phyloP scores from a whole-genome alignment of 2,797 vertebrate species.

The Sebastolobus altivelis region DNA sequence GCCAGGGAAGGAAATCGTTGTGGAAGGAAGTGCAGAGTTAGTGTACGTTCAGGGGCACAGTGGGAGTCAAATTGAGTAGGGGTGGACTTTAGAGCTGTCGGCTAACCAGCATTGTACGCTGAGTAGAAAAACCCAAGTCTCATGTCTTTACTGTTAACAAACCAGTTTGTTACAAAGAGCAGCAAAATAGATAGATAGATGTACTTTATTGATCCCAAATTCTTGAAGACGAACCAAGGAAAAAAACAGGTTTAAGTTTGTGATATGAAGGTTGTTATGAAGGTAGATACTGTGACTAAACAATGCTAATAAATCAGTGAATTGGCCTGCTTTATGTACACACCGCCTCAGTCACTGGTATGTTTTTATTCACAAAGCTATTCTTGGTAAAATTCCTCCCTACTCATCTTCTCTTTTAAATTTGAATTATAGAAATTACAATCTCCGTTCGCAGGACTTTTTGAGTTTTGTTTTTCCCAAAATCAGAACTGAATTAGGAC shows the following conservation, averaged over 20 bases:
- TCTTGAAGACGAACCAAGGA: not conserved
- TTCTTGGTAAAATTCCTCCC: too few relatives aligned
- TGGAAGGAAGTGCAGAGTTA: slow-evolving; percentile 71
- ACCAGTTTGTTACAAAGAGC: not conserved
- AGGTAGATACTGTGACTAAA: not conserved
- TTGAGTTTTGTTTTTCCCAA: too few relatives aligned
- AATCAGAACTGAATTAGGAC: too few relatives aligned
- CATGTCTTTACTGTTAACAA: slow-evolving; percentile 1
- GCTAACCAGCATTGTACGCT: slow-evolving; percentile 25
- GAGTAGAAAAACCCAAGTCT: not conserved
- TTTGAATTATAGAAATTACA: too few relatives aligned
- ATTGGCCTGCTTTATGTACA: too few relatives aligned
- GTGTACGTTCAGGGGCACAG: slow-evolving; percentile 60
- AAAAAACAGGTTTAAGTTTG: too few relatives aligned
- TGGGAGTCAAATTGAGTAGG: slow-evolving; percentile 58
- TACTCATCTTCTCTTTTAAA: too few relatives aligned
- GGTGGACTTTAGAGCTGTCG: slow-evolving; percentile 38
- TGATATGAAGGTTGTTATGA: not conserved
- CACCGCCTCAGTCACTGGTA: too few relatives aligned
- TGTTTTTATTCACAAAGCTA: too few relatives aligned
- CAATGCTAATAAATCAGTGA: not conserved
- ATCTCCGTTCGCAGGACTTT: too few relatives aligned
- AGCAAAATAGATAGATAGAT: not conserved
- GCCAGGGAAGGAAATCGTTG: slow-evolving; percentile 67
- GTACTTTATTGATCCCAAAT: too few relatives aligned